Percentiles rank a stretch among this genome's conserved stretches.
Evolutionary conservation across 1,140 invertebrate species (phyloP).

Genomic region (Leguminivora glycinivorella): DNA sequence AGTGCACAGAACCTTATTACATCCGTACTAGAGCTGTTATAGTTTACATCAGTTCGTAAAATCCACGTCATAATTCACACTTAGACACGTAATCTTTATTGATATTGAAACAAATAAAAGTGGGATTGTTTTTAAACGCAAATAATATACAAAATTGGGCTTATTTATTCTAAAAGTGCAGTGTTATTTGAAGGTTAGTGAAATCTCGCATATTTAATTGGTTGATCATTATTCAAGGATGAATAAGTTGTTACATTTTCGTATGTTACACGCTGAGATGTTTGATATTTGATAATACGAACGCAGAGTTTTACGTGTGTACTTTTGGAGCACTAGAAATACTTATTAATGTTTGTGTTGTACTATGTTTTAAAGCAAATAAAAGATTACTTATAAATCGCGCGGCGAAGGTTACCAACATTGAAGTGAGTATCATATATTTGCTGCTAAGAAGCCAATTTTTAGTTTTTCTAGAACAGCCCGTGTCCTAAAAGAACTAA

Average conservation of each 20-base stretch:
- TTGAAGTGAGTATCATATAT: too few relatives aligned
- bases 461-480: too few relatives aligned
- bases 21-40: not conserved
- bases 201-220: constrained; percentile 31
- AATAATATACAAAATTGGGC: constrained; percentile 17
- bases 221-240: not conserved
- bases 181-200: constrained; percentile 31
- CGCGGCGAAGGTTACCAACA: too few relatives aligned
- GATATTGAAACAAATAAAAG: constrained; percentile 4
- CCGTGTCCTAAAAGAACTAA: too few relatives aligned
- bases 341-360: too few relatives aligned
- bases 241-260: constrained; percentile 11
- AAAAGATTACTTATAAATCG: too few relatives aligned
- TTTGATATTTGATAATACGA: not conserved
- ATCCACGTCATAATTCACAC: not conserved
- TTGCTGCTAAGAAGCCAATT: too few relatives aligned
- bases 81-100: not conserved
- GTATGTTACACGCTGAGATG: not conserved
- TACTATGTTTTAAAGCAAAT: too few relatives aligned
- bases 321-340: too few relatives aligned
- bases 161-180: constrained; percentile 15
- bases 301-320: too few relatives aligned
- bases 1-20: not conserved
- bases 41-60: not conserved
- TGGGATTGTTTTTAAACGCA: not conserved